These are phyloP conservation scores for Nomada ruficornis DNA, from an alignment of 2,888 invertebrate species.

Conservation along the genomic window DNA sequence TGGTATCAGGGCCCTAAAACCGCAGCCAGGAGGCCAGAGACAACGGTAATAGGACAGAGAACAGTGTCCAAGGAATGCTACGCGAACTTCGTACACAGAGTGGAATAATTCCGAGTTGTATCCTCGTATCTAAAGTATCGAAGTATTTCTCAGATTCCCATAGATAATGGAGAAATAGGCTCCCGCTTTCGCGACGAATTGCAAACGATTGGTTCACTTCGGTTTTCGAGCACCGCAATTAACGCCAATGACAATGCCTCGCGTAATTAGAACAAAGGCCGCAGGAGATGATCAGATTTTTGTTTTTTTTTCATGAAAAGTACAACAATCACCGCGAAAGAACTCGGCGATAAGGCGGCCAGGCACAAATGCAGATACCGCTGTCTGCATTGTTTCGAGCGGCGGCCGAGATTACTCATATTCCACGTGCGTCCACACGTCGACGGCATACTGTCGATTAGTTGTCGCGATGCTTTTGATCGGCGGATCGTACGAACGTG, in stretches of 20 bases:
- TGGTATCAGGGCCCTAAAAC: constrained; percentile 72
- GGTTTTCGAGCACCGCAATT: too few relatives aligned
- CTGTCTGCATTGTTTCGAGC: constrained; percentile 39
- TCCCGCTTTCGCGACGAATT: too few relatives aligned
- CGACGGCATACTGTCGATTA: constrained; percentile 51
- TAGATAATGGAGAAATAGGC: not conserved
- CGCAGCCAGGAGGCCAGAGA: constrained; percentile 63
- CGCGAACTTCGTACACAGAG: constrained; percentile 33
- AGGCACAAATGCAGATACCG: constrained; percentile 40
- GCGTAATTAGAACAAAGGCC: constrained; percentile 33
- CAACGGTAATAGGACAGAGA: constrained; percentile 68
- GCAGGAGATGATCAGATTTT: constrained; percentile 36
- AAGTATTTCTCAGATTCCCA: not conserved
- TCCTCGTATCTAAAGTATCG: not conserved
- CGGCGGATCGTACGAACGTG: constrained; percentile 73
- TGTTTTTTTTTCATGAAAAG: not conserved
- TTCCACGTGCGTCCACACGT: constrained; percentile 40
- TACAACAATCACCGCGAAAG: constrained; percentile 46
- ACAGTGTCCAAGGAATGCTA: constrained; percentile 32
- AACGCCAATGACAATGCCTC: not conserved
- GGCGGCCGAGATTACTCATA: constrained; percentile 56
- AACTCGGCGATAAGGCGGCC: constrained; percentile 38
- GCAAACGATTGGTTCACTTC: not conserved
- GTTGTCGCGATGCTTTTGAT: constrained; percentile 68
- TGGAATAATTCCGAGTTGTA: constrained; percentile 24